phyloP scores from a whole-genome alignment of 2,113 vertebrate genomes.

The Dicaeum eximium region DNA sequence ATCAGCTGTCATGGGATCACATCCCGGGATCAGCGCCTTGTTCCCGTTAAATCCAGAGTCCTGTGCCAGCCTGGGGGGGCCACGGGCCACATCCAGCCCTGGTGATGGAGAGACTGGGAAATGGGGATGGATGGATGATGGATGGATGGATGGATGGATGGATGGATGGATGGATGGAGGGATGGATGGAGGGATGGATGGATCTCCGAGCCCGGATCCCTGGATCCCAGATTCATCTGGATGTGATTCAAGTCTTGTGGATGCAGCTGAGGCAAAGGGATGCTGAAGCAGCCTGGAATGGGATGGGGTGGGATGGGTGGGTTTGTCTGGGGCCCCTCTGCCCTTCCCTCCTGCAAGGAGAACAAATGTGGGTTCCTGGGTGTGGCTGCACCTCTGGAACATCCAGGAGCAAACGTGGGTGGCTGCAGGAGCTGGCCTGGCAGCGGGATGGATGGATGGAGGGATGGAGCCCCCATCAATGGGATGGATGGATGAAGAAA shows the following conservation, averaged over 20 bases:
- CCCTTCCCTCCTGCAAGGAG: background rate
- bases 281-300: background rate
- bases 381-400: background rate
- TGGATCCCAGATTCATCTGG: rapidly evolving
- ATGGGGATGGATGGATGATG: rapidly evolving
- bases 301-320: background rate
- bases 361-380: background rate
- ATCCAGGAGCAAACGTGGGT: rapidly evolving
- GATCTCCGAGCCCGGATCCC: background rate
- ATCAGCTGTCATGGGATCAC: background rate
- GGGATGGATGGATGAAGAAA: background rate
- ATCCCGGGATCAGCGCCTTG: background rate
- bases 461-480: no score
- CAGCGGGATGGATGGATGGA: background rate
- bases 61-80: background rate
- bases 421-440: background rate
- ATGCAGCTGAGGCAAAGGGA: background rate
- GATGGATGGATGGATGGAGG: background rate
- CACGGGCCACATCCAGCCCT: rapidly evolving
- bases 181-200: background rate
- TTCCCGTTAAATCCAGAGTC: background rate
- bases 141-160: background rate
- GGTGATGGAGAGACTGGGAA: background rate
- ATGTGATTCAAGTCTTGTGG: rapidly evolving
- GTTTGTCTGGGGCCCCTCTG: background rate